phyloP scores from a whole-genome alignment of 2,113 vertebrate genomes.

The Callocephalon fimbriatum region DNA sequence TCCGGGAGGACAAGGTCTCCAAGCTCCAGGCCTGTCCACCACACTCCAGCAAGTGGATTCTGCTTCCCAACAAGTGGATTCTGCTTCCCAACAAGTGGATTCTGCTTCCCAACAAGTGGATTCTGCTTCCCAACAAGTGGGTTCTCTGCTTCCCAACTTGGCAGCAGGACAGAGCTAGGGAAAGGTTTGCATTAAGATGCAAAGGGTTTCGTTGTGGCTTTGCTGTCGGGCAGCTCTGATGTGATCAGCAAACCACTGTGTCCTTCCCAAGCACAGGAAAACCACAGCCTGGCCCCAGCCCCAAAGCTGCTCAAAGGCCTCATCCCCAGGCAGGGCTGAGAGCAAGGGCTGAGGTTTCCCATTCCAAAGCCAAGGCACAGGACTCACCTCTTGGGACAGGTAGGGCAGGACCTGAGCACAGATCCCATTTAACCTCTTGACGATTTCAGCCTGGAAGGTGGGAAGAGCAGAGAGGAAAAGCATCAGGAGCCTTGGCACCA shows the following conservation, averaged over 20 bases:
- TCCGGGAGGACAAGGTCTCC: not conserved
- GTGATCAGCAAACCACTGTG: not conserved
- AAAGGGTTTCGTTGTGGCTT: not conserved
- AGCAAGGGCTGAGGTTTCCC: not conserved
- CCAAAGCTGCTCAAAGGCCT: not conserved
- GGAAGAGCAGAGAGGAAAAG: not conserved
- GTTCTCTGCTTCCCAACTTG: not conserved
- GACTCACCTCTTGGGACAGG: slow-evolving; percentile 94
- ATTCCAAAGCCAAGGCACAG: not conserved
- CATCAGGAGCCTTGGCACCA: not conserved
- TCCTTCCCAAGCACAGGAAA: not conserved
- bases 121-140: not conserved
- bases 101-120: too few species aligned
- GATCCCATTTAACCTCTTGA: slow-evolving; percentile 96
- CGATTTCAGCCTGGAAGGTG: slow-evolving; percentile 90
- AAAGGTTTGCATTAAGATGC: not conserved
- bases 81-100: too few species aligned
- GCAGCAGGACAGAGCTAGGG: not conserved
- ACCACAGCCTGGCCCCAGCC: not conserved
- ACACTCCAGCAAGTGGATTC: not conserved
- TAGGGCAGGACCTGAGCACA: slow-evolving; percentile 97
- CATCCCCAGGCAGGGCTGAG: not conserved
- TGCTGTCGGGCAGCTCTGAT: slow-evolving; percentile 19
- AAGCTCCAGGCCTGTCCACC: not conserved
- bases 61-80: too few species aligned